Evolutionary conservation across 1,140 invertebrate genomes (phyloP).

Genomic region (Drosophila lacteicornis): DNA sequence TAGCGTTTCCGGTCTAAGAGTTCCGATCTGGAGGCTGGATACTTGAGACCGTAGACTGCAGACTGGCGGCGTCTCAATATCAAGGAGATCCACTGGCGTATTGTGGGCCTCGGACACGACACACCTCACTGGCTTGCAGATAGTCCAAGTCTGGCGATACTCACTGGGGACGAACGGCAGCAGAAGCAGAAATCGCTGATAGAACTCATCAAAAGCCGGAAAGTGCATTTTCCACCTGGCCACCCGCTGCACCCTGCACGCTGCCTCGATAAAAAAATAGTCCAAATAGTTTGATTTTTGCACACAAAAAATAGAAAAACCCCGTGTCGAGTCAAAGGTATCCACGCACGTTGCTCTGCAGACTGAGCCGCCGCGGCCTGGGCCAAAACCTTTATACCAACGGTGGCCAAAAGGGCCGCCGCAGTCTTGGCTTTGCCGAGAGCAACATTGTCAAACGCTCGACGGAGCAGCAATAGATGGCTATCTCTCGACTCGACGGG

Average conservation of each 20-base stretch:
- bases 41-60: neutral
- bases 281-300: neutral
- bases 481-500: constrained; percentile 23
- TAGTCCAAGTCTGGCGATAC: constrained; percentile 44
- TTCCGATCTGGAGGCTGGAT: constrained; percentile 7
- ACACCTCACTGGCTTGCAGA: constrained; percentile 67
- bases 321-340: constrained; percentile 38
- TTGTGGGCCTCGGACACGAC: constrained; percentile 41
- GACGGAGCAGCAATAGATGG: constrained; percentile 45
- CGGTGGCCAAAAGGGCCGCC: constrained; percentile 36
- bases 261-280: constrained; percentile 7
- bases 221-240: constrained; percentile 68
- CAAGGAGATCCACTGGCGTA: constrained; percentile 23
- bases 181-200: constrained; percentile 69
- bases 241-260: constrained; percentile 2
- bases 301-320: constrained; percentile 1
- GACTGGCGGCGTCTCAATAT: constrained; percentile 30
- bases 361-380: constrained; percentile 53
- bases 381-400: constrained; percentile 66
- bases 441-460: constrained; percentile 53
- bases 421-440: constrained; percentile 14
- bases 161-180: constrained; percentile 70
- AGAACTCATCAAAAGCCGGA: constrained; percentile 68
- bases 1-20: constrained; percentile 23
- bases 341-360: constrained; percentile 58